A percentile compares a stretch with the other conserved stretches of the same genome.
These are phyloP conservation scores for Aplodontia rufa DNA, from an alignment of 2,113 vertebrate species.

Conservation along the genomic window DNA sequence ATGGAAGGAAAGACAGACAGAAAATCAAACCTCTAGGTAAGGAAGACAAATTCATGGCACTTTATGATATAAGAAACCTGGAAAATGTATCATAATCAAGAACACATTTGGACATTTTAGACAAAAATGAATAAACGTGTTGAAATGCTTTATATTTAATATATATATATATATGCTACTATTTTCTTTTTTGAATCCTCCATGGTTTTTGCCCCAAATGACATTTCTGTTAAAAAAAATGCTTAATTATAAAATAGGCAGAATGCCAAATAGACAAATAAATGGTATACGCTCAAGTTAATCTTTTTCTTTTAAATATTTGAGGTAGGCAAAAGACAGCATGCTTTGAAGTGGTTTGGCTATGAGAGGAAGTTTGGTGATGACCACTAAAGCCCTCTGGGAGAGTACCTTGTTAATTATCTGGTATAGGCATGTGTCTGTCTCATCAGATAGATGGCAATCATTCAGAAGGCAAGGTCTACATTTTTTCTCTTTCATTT, in stretches of 20 bases:
- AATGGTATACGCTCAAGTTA: background rate
- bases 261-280: background rate
- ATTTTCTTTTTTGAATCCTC: background rate
- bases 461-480: background rate
- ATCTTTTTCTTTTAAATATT: background rate
- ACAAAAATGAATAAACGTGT: background rate
- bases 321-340: background rate
- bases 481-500: background rate
- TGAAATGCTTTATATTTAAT: background rate
- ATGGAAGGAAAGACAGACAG: background rate
- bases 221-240: background rate
- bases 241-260: background rate
- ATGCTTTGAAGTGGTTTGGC: background rate
- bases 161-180: background rate
- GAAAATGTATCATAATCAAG: background rate
- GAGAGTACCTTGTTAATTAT: background rate
- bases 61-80: background rate
- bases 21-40: background rate
- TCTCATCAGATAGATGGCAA: background rate
- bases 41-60: background rate
- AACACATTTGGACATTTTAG: background rate
- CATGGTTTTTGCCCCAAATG: background rate
- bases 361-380: background rate
- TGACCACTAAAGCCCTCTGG: background rate
- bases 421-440: background rate